These are phyloP conservation scores for Ladona fulva DNA, from an alignment of 1,140 invertebrate genomes.

Conservation along the genomic window DNA sequence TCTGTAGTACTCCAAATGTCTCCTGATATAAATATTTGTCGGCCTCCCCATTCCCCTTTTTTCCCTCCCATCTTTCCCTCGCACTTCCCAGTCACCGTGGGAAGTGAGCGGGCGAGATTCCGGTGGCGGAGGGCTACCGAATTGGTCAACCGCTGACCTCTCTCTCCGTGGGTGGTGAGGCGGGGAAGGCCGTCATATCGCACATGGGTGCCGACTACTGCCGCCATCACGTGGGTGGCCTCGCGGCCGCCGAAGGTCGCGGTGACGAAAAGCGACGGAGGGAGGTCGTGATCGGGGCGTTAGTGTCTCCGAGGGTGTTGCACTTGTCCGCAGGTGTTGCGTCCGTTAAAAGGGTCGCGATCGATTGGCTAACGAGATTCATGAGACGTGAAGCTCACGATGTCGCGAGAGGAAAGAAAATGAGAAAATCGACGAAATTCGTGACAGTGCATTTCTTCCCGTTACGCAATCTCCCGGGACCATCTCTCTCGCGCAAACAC, in stretches of 20 bases:
- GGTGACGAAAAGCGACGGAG: not conserved
- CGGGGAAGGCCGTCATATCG: not conserved
- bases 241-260: not conserved
- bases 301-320: not conserved
- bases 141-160: too few relatives aligned
- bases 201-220: not conserved
- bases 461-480: too few relatives aligned
- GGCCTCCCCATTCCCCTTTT: not conserved
- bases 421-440: not conserved
- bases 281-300: not conserved
- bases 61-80: not conserved
- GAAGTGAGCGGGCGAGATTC: too few relatives aligned
- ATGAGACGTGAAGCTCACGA: not conserved
- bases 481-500: too few relatives aligned
- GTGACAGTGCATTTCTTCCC: not conserved
- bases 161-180: too few relatives aligned
- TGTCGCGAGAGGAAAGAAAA: not conserved
- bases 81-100: too few relatives aligned
- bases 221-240: not conserved
- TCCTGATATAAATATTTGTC: not conserved
- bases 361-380: not conserved
- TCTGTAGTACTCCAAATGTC: too few relatives aligned
- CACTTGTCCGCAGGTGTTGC: not conserved
- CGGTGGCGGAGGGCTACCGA: too few relatives aligned
- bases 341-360: not conserved